Percentiles rank a stretch among this genome's conserved stretches.
These are phyloP conservation scores for Nibea coibor DNA, from an alignment of 2,113 vertebrate species.

Conservation along the genomic window DNA sequence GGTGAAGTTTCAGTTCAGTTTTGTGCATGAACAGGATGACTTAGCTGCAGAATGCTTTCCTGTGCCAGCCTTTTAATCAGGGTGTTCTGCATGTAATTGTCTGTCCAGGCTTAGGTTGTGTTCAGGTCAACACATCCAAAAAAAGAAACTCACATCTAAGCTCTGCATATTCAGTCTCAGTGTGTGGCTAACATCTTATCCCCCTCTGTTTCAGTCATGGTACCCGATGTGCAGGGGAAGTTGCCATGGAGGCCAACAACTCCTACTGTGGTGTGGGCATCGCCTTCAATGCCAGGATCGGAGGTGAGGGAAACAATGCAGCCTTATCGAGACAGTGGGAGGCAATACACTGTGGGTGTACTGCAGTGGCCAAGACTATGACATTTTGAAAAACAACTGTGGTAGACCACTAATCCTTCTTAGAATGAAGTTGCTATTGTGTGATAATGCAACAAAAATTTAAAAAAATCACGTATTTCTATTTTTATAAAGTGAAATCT, in stretches of 20 bases:
- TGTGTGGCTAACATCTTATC: slow-evolving; percentile 48
- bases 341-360: slow-evolving; percentile 55
- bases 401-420: neutral
- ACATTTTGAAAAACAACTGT: slow-evolving; percentile 32
- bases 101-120: slow-evolving; percentile 18
- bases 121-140: slow-evolving; percentile 32
- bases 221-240: slow-evolving; percentile 81
- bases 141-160: slow-evolving; percentile 15
- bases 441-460: neutral
- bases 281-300: slow-evolving; percentile 75
- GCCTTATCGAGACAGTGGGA: slow-evolving; percentile 57
- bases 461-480: neutral
- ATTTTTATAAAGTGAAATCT: neutral
- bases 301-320: slow-evolving; percentile 73
- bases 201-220: slow-evolving; percentile 72
- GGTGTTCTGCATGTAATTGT: slow-evolving; percentile 21
- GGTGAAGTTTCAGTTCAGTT: neutral
- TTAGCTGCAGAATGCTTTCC: slow-evolving; percentile 1
- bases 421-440: neutral
- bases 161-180: slow-evolving; percentile 36
- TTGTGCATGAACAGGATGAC: neutral
- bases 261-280: slow-evolving; percentile 79
- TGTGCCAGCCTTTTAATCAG: slow-evolving; percentile 14
- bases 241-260: slow-evolving; percentile 83
- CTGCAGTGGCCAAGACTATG: slow-evolving; percentile 46